Base-by-base conservation (phyloP, 2,888 invertebrate species). In the Zygaena filipendulae region DNA sequence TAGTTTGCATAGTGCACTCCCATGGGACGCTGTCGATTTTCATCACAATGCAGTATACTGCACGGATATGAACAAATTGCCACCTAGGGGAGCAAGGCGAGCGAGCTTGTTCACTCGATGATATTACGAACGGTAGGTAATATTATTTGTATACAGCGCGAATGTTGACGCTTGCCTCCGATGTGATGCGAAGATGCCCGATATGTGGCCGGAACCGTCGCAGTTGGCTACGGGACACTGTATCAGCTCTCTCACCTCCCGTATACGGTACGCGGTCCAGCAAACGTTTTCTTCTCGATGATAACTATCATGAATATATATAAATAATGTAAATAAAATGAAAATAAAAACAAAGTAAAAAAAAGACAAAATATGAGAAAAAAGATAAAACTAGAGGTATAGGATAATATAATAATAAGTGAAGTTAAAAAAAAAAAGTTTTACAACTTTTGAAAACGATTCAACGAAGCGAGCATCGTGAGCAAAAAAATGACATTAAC, bases 141-240 rank as follows among this genome's bases (percentile, higher is more conserved):
- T n/a, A n/a, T n/a, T n/a, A n/a, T n/a, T n/a, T n/a, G n/a, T n/a
- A n/a, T n/a, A n/a, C n/a, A n/a, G n/a, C n/a, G n/a, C n/a, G n/a
- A n/a, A n/a, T n/a, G n/a, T 44, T 40, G 43, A 46, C 63, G 82
- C 87, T 86, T 87, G 87, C 87, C 88, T 92, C 82, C 92, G 87
- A 80, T 93, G 92, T 48, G 92, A 90, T 52, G 91, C 87, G 85
- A 91, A 93, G 86, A 90, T 91, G 59, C 92, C 92, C 53, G 91
- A 91, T 63, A 91, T 84, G 83, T 93, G 92, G 59, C 92, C 92
- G 75, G 89, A 86, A 52, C 92, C 92, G 82, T 92, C 91, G 83
- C 92, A 92, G 81, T 82, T 82, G 59, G 82, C 81, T 49, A 90
- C 90, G 40, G 91, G 91, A 63, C 91, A 91, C 79, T 89, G 88